Base-by-base conservation (phyloP, 2,888 invertebrate species). In the Choristoneura rosaceana region DNA sequence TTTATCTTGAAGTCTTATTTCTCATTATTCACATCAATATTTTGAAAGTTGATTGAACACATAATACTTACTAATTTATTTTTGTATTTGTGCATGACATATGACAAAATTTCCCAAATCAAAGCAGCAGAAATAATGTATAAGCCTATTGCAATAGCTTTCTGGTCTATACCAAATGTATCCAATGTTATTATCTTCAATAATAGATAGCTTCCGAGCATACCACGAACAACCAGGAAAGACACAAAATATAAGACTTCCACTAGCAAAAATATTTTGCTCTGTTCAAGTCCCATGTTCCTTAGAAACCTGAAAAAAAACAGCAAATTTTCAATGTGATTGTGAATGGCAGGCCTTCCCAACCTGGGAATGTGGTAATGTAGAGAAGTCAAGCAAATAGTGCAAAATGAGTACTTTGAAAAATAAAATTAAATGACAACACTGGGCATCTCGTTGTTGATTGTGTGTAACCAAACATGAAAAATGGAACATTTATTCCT, bases 131-230 rank as follows among this genome's bases (percentile, higher is more conserved):
- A 95, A 7, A 95, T 90, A 0, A 87, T 55, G 74, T 94, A 94
- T 45, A 95, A 86, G 10, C 88, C 75, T 0, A 90, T 10, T 0
- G 90, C 88, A 33, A 93, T 82, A 0, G 90, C 15, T 81, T 93
- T 94, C 66, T 89, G 88, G 52, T 91, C 88, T 62, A 80, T 66
- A 70, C 94, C 93, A 76, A 95, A 93, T 60, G 87, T 79, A 43
- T 93, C 84, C 0, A 90, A 88, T 7, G 80, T 77, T 7, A 95
- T 59, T 59, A 95, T 90, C 74, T 86, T 85, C 77, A 84, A 86
- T 14, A 94, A 80, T n/a, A 94, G 81, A 77, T 91, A 93, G 1
- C 94, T 92, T 17, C 96, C 96, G 34, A 95, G 78, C 1, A 95
- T 70, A 0, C 95, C 93, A 17, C 96, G 89, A 50, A 95, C 81